Percentiles rank a stretch among this genome's conserved stretches.
Conservation (phyloP, 2,113 vertebrate genomes). For the Equus przewalskii region DNA sequence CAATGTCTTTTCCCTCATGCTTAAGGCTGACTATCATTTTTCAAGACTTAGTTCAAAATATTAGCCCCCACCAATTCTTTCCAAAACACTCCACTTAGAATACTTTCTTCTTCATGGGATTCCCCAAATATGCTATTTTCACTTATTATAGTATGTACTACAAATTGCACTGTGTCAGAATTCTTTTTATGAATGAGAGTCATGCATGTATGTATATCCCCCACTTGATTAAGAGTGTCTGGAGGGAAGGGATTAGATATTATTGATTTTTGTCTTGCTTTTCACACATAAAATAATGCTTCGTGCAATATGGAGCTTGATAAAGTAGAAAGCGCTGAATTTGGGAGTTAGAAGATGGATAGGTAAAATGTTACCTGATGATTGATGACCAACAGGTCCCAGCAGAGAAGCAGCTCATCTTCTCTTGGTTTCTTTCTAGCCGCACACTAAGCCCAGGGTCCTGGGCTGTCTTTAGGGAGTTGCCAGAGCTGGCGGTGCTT, state of each 20-base stretch:
- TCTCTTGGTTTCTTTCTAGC: background rate
- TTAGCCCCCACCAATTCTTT: background rate
- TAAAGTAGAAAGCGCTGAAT: background rate
- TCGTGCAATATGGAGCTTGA: background rate
- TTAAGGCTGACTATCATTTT: background rate
- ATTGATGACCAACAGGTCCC: background rate
- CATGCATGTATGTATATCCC: background rate
- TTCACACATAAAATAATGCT: background rate
- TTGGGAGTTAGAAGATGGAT: background rate
- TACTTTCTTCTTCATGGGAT: background rate
- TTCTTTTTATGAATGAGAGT: constrained; percentile 22
- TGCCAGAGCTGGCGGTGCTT: accelerated
- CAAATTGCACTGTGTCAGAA: background rate
- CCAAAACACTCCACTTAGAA: background rate
- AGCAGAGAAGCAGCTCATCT: background rate
- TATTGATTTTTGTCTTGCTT: background rate
- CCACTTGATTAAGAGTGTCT: background rate
- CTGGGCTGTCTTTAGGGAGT: background rate
- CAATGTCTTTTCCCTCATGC: background rate
- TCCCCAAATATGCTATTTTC: background rate
- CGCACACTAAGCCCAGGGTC: background rate
- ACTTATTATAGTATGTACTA: background rate
- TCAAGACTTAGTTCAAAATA: background rate
- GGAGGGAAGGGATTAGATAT: background rate
- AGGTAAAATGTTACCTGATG: constrained; percentile 2